Base-by-base conservation (phyloP, 2,113 vertebrate genomes). In the Labrus mixtus region DNA sequence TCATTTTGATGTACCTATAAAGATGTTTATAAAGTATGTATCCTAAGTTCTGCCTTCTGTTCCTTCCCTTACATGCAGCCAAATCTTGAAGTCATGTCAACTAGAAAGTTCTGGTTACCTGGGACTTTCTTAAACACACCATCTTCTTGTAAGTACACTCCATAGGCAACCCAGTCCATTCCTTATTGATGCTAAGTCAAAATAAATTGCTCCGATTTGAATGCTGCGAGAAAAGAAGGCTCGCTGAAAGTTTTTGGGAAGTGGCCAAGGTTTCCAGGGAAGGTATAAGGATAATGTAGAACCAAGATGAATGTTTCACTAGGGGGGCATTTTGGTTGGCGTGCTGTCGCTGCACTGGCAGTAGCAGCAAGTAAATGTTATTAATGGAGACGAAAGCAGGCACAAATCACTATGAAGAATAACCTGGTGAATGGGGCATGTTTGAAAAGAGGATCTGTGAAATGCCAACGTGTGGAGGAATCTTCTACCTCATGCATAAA, bases 371-470 rank as follows among this genome's bases (percentile, higher is more conserved):
- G 79, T 84, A 87, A 89, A 89, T 79, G 81, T 82, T 85, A 90
- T 86, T 86, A 87, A 90, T 90, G 84, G 77, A 73, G 45, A 76
- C 57, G 83, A 72, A 74, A 75, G 76, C 46, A 56, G 74, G 79
- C 76, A 88, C 82, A 81, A 89, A 91, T 90, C 88, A 89, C 79
- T 50, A 56, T 74, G 87, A 90, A 87, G 75, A 78, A 82, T 78
- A 78, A 82, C 72, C 68, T 73, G 37, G 74, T 45, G 71, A 78
- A 78, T 78, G 72, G 78, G 61, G 80, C 68, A 86, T 59, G 70
- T 77, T 69, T 5, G 22, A 48, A 58, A 58, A 75, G 77, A 63
- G 65, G 66, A 76, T 73, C 79, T 60, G 69, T 56, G 63, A 79
- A 70, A 79, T 64, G 61, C 46, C 73, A 82, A 25, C 2, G 56